Evolutionary conservation across 1,140 invertebrate genomes (phyloP).

Genomic region (Holcopasites calliopsidis): DNA sequence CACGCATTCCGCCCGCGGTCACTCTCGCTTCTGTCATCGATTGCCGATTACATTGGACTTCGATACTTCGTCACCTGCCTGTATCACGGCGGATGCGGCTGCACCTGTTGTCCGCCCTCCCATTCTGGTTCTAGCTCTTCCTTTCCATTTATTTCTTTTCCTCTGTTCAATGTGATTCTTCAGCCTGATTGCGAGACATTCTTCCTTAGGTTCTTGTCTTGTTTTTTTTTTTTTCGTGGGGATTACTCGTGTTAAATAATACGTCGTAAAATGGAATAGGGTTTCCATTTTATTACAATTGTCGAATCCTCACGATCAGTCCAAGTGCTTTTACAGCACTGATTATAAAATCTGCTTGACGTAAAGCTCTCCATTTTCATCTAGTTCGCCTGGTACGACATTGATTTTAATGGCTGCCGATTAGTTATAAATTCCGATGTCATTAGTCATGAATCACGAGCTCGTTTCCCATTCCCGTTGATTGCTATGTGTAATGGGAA

Average conservation of each 20-base stretch:
- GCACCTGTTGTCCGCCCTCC: background rate
- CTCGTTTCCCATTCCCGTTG: slow-evolving; percentile 5
- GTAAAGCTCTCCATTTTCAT: too few relatives aligned
- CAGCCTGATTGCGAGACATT: too few relatives aligned
- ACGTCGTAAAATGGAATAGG: background rate
- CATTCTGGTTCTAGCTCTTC: too few relatives aligned
- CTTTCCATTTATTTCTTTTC: background rate
- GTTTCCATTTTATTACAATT: background rate
- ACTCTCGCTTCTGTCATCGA: slow-evolving; percentile 61
- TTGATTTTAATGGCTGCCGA: background rate
- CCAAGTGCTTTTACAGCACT: background rate
- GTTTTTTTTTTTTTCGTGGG: too few relatives aligned
- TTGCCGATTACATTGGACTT: slow-evolving; percentile 50
- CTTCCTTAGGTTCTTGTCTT: too few relatives aligned
- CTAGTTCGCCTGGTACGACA: background rate
- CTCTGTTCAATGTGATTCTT: too few relatives aligned
- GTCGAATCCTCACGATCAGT: background rate
- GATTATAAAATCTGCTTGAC: background rate
- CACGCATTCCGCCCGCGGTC: slow-evolving; percentile 5
- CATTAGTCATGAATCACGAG: slow-evolving; percentile 3
- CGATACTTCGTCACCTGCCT: slow-evolving; percentile 21
- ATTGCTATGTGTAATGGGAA: background rate
- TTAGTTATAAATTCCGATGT: background rate
- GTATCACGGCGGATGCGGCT: background rate
- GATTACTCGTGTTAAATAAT: background rate